Conservation (phyloP, 2,113 vertebrate species). For the Tupaia chinensis region DNA sequence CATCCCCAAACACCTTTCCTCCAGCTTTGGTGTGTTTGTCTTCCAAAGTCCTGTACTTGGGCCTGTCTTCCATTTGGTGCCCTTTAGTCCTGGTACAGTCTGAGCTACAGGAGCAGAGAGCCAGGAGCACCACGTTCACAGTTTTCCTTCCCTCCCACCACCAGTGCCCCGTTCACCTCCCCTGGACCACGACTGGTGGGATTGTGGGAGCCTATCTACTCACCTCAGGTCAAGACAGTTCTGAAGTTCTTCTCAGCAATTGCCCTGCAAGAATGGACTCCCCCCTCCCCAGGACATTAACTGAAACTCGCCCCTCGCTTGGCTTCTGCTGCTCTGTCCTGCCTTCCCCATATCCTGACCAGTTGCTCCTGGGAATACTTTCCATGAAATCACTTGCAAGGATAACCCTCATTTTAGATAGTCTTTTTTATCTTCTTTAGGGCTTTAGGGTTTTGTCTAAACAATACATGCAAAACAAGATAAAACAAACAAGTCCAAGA, state of each 20-base stretch:
- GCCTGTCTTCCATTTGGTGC: neutral
- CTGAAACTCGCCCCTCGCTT: neutral
- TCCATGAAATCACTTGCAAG: neutral
- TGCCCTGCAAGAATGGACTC: neutral
- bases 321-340: neutral
- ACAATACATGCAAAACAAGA: slow-evolving; percentile 23
- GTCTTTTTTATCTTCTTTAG: neutral
- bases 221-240: neutral
- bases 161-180: neutral
- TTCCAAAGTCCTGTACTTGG: neutral
- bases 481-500: slow-evolving; percentile 26
- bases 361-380: neutral
- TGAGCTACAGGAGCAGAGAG: neutral
- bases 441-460: slow-evolving; percentile 4
- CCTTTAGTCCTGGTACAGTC: neutral
- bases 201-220: neutral
- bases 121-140: neutral
- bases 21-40: neutral
- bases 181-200: neutral
- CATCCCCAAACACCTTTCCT: neutral
- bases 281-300: neutral
- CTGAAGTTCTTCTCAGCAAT: neutral
- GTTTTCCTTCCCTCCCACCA: too few species aligned
- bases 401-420: neutral
- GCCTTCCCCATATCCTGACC: neutral